phyloP scores from a whole-genome alignment of 2,888 invertebrate genomes.

The Caenorhabditis sp. region DNA sequence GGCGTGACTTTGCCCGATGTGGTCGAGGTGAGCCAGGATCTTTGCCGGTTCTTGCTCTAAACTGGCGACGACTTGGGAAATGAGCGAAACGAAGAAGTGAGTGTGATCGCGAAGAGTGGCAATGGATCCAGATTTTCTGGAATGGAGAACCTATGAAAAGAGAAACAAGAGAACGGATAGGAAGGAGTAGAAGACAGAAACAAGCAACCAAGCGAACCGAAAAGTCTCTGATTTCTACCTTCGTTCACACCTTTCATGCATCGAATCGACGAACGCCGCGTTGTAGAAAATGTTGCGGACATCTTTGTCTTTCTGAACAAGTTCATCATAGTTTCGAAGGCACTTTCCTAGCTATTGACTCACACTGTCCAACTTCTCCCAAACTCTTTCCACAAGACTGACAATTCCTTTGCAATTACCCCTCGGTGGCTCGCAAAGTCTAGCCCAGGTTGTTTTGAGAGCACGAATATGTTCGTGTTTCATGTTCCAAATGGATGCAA shows the following conservation, averaged over 20 bases:
- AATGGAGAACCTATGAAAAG: conserved; percentile 1
- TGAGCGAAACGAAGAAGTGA: conserved; percentile 80
- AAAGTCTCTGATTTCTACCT: conserved; percentile 53
- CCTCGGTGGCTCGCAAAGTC: conserved; percentile 80
- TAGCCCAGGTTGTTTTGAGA: conserved; percentile 77
- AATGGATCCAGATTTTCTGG: conserved; percentile 70
- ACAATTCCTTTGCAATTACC: conserved; percentile 80
- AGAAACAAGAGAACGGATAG: not conserved
- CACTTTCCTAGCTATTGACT: conserved; percentile 24
- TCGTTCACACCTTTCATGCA: conserved; percentile 77
- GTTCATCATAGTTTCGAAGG: not conserved
- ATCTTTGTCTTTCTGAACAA: conserved; percentile 75
- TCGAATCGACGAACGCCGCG: conserved; percentile 80
- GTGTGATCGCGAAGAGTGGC: conserved; percentile 80
- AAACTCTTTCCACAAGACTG: conserved; percentile 79
- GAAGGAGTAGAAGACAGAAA: not conserved
- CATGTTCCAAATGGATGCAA: conserved; percentile 77
- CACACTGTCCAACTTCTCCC: conserved; percentile 79
- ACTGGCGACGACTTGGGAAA: conserved; percentile 76
- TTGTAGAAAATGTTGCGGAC: conserved; percentile 80
- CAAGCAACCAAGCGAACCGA: conserved; percentile 1
- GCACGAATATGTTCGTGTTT: conserved; percentile 77
- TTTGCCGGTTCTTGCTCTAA: conserved; percentile 76
- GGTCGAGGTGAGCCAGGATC: conserved; percentile 79
- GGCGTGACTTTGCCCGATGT: conserved; percentile 78